These are phyloP conservation scores for Enteromius trimaculatus DNA, from an alignment of 2,797 vertebrate genomes.

Conservation along the genomic window DNA sequence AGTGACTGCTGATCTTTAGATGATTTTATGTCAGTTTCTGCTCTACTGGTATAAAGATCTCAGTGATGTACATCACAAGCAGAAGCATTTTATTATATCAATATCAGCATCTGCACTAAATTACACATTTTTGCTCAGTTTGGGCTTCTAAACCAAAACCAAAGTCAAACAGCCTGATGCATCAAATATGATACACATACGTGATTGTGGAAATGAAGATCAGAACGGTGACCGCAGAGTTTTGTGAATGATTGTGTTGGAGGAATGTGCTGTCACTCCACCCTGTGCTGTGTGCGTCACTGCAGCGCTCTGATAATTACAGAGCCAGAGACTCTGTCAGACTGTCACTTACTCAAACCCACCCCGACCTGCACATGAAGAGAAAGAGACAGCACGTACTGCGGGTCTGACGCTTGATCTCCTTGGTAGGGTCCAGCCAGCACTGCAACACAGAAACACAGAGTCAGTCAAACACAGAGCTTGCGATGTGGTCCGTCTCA, in stretches of 20 bases:
- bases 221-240: not conserved
- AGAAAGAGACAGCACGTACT: constrained; percentile 82
- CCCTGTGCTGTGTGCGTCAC: constrained; percentile 1
- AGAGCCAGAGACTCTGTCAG: not conserved
- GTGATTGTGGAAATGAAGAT: not conserved
- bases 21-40: not conserved
- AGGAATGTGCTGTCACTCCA: constrained; percentile 13
- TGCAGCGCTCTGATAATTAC: constrained; percentile 4
- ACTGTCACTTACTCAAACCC: not conserved
- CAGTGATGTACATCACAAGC: not conserved
- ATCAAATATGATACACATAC: not conserved
- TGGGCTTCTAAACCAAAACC: not conserved
- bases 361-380: not conserved
- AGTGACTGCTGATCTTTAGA: not conserved
- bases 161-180: not conserved
- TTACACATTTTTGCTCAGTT: not conserved
- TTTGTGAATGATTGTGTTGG: not conserved
- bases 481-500: not conserved
- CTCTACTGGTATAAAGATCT: not conserved
- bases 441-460: constrained; percentile 75
- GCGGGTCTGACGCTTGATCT: constrained; percentile 93
- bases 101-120: not conserved
- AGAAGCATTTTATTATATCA: not conserved
- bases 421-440: constrained; percentile 93
- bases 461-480: not conserved